Evolutionary conservation across 2,113 vertebrate species (phyloP), one percentile per base, ranked within the genome.

Genomic region (Malaclemys terrapin): DNA sequence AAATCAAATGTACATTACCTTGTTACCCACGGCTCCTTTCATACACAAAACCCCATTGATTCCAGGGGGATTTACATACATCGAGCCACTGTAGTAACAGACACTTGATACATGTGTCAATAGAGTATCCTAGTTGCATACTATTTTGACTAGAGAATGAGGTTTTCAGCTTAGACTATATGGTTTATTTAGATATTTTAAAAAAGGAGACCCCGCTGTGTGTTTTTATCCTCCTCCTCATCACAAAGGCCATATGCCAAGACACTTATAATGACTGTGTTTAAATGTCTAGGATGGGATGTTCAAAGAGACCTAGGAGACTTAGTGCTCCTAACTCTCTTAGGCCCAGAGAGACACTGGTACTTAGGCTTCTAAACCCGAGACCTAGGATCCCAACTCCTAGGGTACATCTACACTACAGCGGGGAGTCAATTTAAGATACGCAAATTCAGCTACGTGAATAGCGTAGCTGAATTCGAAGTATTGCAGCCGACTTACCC

Each of bases 21-120:
- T 45, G 13, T 82, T 82, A 4, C 52, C 90, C 93, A 1, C 0
- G 8, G 93, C 13, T 82, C 3, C 1, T 0, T 0, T 29, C 75
- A 78, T 54, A 25, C 52, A 38, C n/a, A 35, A 5, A 72, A 1
- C 93, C 50, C 47, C 8, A 57, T 27, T 88, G 27, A 90, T 85
- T 86, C 85, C 45, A 54, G 6, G 0, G 0, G 25, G 47, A 92
- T 12, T 0, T 1, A 78, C 93, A 24, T 1, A 0, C 42, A 54
- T 87, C 9, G 19, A 56, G 50, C 47, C 31, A 2, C 79, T 80
- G 1, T 91, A 76, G 14, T 87, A 49, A 93, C 49, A 59, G 87
- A 31, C 47, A 22, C 50, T 52, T 2, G 0, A 4, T 84, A 6
- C 53, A 80, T 78, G 42, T 49, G 16, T 82, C 56, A 88, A 50